Conservation (phyloP, 2,888 invertebrate species). For the Leptinotarsa tumamoca region DNA sequence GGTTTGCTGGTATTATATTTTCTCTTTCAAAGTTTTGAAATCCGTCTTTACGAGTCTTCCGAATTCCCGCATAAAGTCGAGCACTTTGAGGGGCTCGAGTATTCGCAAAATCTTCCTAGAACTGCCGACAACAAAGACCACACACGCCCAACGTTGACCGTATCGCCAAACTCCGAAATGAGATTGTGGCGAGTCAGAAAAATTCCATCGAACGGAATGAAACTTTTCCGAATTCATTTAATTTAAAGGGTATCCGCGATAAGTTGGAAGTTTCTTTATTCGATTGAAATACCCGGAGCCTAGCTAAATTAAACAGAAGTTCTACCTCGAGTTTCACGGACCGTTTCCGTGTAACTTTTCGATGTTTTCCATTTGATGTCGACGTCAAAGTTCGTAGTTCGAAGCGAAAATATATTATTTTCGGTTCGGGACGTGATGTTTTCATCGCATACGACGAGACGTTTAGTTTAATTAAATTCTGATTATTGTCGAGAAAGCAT, state of each 20-base stretch:
- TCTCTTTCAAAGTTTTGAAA: no score
- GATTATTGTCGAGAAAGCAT: not conserved
- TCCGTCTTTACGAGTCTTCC: not conserved
- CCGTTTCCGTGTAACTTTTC: conserved; percentile 24
- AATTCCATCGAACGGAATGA: not conserved
- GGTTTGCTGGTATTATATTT: no score
- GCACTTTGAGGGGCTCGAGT: not conserved
- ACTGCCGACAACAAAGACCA: not conserved
- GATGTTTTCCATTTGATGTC: conserved; percentile 25
- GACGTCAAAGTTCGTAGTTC: conserved; percentile 25
- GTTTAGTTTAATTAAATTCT: conserved; percentile 9
- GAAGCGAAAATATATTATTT: conserved; percentile 17
- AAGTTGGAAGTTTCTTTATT: conserved; percentile 16
- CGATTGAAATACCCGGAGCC: conserved; percentile 23
- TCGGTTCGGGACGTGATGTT: not conserved
- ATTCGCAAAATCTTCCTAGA: not conserved
- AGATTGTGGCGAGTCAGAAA: conserved; percentile 11
- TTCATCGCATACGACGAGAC: not conserved
- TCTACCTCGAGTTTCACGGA: conserved; percentile 13
- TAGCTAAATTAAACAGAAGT: conserved; percentile 29
- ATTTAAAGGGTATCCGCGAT: conserved; percentile 23
- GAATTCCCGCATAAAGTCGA: not conserved
- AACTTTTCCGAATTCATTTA: conserved; percentile 21
- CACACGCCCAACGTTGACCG: not conserved
- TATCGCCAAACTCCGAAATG: not conserved